phyloP scores from a whole-genome alignment of 2,888 invertebrate species.

The Agrenia bidenticulata region DNA sequence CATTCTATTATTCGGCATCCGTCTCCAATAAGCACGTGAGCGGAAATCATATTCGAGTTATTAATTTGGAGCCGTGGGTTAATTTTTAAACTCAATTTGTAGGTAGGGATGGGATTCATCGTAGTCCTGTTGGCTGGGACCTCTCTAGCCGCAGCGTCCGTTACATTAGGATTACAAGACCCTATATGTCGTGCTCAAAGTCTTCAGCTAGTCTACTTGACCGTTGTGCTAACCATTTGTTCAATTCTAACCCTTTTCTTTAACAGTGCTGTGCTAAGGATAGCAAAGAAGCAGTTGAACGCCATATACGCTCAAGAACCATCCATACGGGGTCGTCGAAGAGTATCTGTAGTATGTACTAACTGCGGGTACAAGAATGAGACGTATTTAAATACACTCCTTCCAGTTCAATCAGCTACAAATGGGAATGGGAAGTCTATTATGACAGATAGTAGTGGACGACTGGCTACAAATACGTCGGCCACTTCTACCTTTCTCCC shows the following conservation, averaged over 20 bases:
- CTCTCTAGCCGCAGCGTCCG: conserved; percentile 46
- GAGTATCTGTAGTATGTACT: conserved; percentile 51
- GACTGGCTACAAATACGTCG: not conserved
- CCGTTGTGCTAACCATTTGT: conserved; percentile 51
- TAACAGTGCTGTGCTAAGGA: conserved; percentile 51
- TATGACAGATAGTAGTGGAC: not conserved
- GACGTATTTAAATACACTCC: conserved; percentile 48
- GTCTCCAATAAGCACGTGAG: conserved; percentile 51
- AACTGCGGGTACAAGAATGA: conserved; percentile 52
- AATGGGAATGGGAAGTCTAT: not conserved
- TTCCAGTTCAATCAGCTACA: conserved; percentile 13
- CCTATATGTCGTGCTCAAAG: conserved; percentile 47
- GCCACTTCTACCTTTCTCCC: conserved; percentile 25
- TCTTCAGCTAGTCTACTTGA: conserved; percentile 51
- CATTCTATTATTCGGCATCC: conserved; percentile 51
- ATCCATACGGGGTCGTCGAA: conserved; percentile 29
- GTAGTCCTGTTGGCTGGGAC: conserved; percentile 47
- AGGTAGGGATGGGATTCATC: conserved; percentile 49
- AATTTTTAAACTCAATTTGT: too few species aligned
- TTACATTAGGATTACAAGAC: conserved; percentile 47
- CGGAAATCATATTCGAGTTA: not conserved
- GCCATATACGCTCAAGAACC: conserved; percentile 52
- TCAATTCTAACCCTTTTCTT: conserved; percentile 52
- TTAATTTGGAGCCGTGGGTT: not conserved
- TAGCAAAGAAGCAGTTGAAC: conserved; percentile 51